phyloP scores from a whole-genome alignment of 1,140 invertebrate genomes.

The Babylonia areolata region DNA sequence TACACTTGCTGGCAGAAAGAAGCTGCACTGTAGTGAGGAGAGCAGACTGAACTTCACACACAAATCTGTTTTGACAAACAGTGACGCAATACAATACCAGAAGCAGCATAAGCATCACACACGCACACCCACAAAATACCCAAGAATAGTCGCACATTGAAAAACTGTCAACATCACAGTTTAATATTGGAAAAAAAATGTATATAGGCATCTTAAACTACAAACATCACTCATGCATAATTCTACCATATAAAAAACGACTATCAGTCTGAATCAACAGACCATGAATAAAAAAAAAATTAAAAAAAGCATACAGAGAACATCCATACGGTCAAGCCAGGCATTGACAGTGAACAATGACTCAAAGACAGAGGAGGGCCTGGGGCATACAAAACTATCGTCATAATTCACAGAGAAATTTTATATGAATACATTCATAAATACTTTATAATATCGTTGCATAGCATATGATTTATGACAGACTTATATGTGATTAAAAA shows the following conservation, averaged over 20 bases:
- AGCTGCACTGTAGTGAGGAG: no score
- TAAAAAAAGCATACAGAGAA: background rate
- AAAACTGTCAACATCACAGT: conserved; percentile 7
- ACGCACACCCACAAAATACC: no score
- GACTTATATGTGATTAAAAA: background rate
- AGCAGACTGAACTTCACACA: no score
- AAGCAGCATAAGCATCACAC: no score
- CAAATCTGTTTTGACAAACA: no score
- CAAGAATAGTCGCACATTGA: no score
- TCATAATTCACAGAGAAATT: background rate
- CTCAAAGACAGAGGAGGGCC: background rate
- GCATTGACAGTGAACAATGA: background rate
- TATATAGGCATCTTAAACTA: background rate
- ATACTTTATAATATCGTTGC: background rate
- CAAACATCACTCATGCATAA: background rate
- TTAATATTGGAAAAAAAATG: conserved; percentile 1
- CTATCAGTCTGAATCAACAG: background rate
- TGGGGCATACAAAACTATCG: background rate
- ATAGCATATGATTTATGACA: background rate
- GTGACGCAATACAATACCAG: no score
- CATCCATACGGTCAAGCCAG: background rate
- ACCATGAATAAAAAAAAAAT: background rate
- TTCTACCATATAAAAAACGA: background rate
- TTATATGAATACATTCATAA: background rate
- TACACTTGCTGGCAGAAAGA: no score